A percentile compares a stretch with the other conserved stretches of the same genome.
Conservation (phyloP, 2,888 invertebrate genomes). For the Deilephila elpenor region DNA sequence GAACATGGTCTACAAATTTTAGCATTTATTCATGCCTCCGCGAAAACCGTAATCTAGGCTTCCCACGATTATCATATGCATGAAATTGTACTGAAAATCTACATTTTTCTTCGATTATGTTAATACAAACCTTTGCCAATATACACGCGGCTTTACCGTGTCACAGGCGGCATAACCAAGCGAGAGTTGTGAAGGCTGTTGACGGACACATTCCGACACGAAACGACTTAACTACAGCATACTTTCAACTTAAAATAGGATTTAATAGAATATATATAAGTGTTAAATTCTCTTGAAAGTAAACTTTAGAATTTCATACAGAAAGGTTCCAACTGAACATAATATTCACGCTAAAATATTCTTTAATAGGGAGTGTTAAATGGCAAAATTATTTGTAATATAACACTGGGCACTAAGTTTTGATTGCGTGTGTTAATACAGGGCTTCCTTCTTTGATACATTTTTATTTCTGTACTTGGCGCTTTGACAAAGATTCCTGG, state of each 20-base stretch:
- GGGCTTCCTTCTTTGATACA: slow-evolving; percentile 38
- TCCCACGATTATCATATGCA: not conserved
- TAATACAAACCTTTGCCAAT: slow-evolving; percentile 36
- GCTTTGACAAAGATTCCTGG: slow-evolving; percentile 4
- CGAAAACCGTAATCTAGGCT: not conserved
- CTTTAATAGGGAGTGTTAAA: not conserved
- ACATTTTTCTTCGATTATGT: not conserved
- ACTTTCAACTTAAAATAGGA: slow-evolving; percentile 26
- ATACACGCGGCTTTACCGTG: slow-evolving; percentile 48
- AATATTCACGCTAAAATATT: slow-evolving; percentile 10
- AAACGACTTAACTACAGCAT: slow-evolving; percentile 39
- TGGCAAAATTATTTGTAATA: slow-evolving; percentile 12
- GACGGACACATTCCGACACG: slow-evolving; percentile 31
- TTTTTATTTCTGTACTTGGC: slow-evolving; percentile 19
- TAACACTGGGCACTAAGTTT: slow-evolving; percentile 34
- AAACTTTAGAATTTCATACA: not conserved
- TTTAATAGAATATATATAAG: rapidly evolving
- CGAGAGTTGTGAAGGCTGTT: slow-evolving; percentile 60
- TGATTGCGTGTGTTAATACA: slow-evolving; percentile 40
- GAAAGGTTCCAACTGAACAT: slow-evolving; percentile 17
- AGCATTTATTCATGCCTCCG: too few species aligned
- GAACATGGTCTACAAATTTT: too few species aligned
- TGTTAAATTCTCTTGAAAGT: not conserved
- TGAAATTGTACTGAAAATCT: not conserved
- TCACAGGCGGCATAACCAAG: slow-evolving; percentile 52